Base-by-base conservation (phyloP, 1,140 invertebrate genomes). In the Pissodes strobi region DNA sequence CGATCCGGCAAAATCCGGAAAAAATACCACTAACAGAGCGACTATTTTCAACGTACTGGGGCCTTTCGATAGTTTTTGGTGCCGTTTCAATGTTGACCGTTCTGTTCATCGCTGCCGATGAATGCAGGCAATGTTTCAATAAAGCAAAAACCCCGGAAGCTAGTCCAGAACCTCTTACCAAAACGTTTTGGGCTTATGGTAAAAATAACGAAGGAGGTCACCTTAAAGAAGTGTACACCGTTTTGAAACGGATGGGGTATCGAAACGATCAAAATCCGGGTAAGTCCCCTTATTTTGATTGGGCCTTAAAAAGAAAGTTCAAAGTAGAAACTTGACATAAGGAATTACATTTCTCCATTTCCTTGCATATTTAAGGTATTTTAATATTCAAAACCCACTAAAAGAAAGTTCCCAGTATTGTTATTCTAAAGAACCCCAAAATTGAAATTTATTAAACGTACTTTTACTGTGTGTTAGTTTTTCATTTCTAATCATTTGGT, bases 221-320 rank as follows among this genome's bases (percentile, higher is more conserved):
- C 70, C 80, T 95, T 21, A 88, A 87, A 67, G 92, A 95, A 77
- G 89, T 95, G 0, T 86, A 88, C 68, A 81, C 83, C 3, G 86
- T 93, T 9, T 80, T 96, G 55, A 79, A 89, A 5, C 79, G 86
- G 68, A 76, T 92, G 6, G 92, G 93, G 0, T 94, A 88, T 73
- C 76, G 84, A 51, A 78, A 86, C 57, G 84, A 82, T 9, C 80
- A 79, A 4, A 83, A 87, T 56, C 76, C 63, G 2, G 56, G 60
- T 61, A 51, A 18, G 10, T 19, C n/a, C n/a, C n/a, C n/a, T n/a
- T n/a, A n/a, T n/a, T n/a, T n/a, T n/a, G n/a, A n/a, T n/a, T n/a
- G n/a, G n/a, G n/a, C n/a, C n/a, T n/a, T n/a, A n/a, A n/a, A n/a
- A n/a, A n/a, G n/a, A n/a, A n/a, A n/a, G n/a, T n/a, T n/a, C n/a